Base-by-base conservation (phyloP, 2,113 vertebrate species). In the Steatornis caripensis region DNA sequence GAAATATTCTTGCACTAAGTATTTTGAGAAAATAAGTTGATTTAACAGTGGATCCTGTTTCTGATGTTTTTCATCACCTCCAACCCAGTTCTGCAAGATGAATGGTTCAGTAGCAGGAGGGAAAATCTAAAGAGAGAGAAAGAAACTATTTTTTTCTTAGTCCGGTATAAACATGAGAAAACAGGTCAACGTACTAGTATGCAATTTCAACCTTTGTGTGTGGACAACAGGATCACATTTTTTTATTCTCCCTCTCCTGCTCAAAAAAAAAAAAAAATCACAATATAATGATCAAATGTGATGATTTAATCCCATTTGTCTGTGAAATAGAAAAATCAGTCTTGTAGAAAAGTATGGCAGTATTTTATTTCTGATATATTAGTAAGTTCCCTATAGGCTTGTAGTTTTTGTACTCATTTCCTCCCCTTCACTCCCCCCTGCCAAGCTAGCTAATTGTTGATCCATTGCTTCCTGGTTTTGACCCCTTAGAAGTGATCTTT, bases 341-440 rank as follows among this genome's bases (percentile, higher is more conserved):
- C 26, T 20, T 48, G 5, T 20, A 58, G 45, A 81, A 75, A 49
- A 6, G 7, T 20, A 32, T 17, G 10, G 54, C 19, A 5, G 6
- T 4, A 36, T 57, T 61, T 81, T 39, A 13, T 62, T 89, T 82
- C 53, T 3, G 6, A 43, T 68, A 37, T 2, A 0, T 81, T 70
- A 26, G 2, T 16, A 54, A 15, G 4, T 62, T 71, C 90, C 55
- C 27, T 34, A 27, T 19, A 24, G 71, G 16, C 3, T 60, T 79
- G 10, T 1, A 48, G 8, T 55, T 86, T 48, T 69, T 36, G 16
- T 10, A 27, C 2, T 5, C 11, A 53, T 2, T 65, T 86, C 36
- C 22, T 65, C 5, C 27, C 6, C 8, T 78, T 29, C 4, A 5
- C 6, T 58, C 14, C 2, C 20, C 2, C 1, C 6, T 12, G 1